Conservation (phyloP, 2,797 vertebrate species). For the Malurus splendens region DNA sequence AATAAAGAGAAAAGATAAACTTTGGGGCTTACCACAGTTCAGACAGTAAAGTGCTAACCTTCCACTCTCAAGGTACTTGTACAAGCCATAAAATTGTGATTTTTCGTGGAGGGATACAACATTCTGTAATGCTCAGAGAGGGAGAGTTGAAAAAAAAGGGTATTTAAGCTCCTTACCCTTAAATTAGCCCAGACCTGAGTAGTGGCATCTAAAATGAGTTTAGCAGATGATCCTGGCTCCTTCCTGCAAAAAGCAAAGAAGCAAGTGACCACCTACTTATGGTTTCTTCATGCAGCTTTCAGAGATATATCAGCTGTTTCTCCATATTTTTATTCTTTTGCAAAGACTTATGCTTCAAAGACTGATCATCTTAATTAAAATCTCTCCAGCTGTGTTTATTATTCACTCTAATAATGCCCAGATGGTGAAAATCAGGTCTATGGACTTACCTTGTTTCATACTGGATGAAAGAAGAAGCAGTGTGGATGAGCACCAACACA, state of each 20-base stretch:
- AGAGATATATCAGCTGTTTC: background rate
- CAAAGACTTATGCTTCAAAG: background rate
- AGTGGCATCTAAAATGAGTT: background rate
- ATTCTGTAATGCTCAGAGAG: background rate
- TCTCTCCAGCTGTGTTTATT: background rate
- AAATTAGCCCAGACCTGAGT: background rate
- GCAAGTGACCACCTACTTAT: fast-evolving
- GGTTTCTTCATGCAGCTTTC: background rate
- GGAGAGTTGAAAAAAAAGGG: fast-evolving
- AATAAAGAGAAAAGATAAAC: background rate
- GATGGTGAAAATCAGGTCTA: background rate
- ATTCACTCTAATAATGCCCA: background rate
- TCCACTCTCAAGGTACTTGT: background rate
- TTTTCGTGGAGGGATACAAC: fast-evolving
- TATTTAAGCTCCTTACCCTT: background rate
- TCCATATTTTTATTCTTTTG: background rate
- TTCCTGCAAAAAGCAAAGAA: background rate
- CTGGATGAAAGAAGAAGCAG: background rate
- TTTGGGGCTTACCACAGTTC: background rate
- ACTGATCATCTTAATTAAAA: background rate
- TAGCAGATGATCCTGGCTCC: background rate
- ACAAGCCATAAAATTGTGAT: background rate
- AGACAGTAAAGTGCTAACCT: background rate
- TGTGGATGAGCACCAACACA: background rate
- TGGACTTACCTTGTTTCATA: background rate